A percentile compares a stretch with the other conserved stretches of the same genome.
Conservation (phyloP, 2,888 invertebrate species). For the Dromius quadrimaculatus region DNA sequence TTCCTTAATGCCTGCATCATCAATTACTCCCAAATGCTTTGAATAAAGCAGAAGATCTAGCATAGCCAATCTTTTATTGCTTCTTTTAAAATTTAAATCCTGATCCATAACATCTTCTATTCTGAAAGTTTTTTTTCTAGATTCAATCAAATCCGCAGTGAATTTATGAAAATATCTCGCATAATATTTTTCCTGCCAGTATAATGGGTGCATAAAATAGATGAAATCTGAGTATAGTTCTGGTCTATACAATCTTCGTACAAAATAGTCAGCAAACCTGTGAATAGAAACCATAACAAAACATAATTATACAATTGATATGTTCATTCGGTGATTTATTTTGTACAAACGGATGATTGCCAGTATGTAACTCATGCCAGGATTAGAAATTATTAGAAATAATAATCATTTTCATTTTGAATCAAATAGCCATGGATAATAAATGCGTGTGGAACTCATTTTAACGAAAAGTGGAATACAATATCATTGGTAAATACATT, state of each 20-base stretch:
- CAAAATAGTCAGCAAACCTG: background rate
- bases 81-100: background rate
- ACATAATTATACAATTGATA: background rate
- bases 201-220: background rate
- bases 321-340: too few relatives aligned
- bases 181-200: background rate
- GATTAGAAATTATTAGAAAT: constrained; percentile 73
- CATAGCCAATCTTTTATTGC: constrained; percentile 70
- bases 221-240: background rate
- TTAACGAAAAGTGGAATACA: too few relatives aligned
- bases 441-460: too few relatives aligned
- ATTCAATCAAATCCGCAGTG: background rate
- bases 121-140: constrained; percentile 42
- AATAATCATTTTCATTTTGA: too few relatives aligned
- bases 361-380: too few relatives aligned
- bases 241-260: background rate
- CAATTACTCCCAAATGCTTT: too few relatives aligned
- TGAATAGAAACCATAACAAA: background rate
- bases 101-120: too few relatives aligned
- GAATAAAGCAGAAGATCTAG: constrained; percentile 70
- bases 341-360: too few relatives aligned
- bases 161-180: background rate
- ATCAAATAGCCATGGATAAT: too few relatives aligned
- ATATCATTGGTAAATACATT: too few relatives aligned
- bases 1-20: too few relatives aligned